These are phyloP conservation scores for western clawed frog (Xenopus tropicalis) DNA, from an alignment of 2,113 vertebrate genomes.

Conservation along the genomic window DNA sequence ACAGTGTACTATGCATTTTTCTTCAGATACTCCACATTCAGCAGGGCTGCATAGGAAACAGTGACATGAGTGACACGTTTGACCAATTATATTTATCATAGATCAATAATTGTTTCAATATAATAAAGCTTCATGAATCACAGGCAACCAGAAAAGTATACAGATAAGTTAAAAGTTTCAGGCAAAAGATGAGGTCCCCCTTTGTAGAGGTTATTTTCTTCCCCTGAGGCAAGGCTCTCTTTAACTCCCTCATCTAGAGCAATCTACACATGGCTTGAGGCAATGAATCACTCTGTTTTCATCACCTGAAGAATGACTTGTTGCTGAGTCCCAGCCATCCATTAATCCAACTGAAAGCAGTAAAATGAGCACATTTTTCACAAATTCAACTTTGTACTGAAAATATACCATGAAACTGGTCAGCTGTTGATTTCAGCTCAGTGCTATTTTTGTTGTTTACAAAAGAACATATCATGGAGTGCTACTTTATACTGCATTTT, in stretches of 20 bases:
- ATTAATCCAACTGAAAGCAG: constrained; percentile 2
- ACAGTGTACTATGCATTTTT: too few species aligned
- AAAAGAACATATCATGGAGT: too few species aligned
- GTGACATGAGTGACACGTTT: too few species aligned
- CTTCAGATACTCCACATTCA: too few species aligned
- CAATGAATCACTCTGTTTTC: constrained; percentile 20
- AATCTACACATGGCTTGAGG: constrained; percentile 13
- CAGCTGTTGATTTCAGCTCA: neutral
- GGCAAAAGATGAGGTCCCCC: neutral
- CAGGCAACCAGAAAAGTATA: too few species aligned
- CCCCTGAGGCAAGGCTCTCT: neutral
- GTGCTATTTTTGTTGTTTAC: neutral
- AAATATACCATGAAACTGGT: neutral
- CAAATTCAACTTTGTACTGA: neutral
- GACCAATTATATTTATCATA: too few species aligned
- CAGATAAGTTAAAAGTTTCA: neutral
- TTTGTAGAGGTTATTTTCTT: constrained; percentile 5
- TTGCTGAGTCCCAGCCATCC: neutral
- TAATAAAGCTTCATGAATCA: too few species aligned
- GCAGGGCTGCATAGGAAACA: too few species aligned
- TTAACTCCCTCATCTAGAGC: neutral
- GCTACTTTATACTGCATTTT: too few species aligned
- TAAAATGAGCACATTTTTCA: constrained; percentile 9
- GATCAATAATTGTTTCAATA: too few species aligned
- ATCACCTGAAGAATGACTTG: constrained; percentile 10